Evolutionary conservation across 2,113 vertebrate species (phyloP).

Genomic region (Saccopteryx bilineata): DNA sequence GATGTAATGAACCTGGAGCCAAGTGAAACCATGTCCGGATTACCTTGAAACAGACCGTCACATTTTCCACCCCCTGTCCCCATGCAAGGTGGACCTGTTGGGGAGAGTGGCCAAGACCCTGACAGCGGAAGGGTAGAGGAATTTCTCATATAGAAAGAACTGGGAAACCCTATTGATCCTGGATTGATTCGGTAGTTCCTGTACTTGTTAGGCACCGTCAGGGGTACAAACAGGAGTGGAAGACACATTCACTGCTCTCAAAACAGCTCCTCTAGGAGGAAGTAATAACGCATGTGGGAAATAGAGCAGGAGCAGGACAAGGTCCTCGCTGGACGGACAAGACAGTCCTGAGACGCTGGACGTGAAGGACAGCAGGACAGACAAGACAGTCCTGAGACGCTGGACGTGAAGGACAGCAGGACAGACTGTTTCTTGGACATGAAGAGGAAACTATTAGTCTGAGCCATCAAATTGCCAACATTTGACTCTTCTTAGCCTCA

Average conservation of each 20-base stretch:
- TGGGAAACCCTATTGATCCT: background rate
- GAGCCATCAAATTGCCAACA: conserved; percentile 5
- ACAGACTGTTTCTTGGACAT: background rate
- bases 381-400: background rate
- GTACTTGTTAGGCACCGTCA: background rate
- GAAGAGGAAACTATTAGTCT: background rate
- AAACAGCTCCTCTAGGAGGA: conserved; percentile 11
- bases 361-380: too few relatives aligned
- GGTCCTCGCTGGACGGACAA: background rate
- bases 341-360: background rate
- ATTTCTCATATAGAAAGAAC: background rate
- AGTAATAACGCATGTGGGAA: background rate
- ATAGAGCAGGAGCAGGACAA: background rate
- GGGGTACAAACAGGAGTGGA: background rate
- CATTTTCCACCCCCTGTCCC: background rate
- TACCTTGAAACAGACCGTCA: background rate
- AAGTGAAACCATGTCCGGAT: background rate
- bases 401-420: background rate
- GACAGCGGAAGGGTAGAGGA: background rate
- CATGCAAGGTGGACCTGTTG: background rate
- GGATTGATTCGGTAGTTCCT: background rate
- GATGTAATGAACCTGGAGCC: background rate
- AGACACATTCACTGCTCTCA: background rate
- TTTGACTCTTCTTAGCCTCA: conserved; percentile 22
- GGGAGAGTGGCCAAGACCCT: background rate